Conservation (phyloP, 2,797 vertebrate species). For the Acropternis orthonyx region DNA sequence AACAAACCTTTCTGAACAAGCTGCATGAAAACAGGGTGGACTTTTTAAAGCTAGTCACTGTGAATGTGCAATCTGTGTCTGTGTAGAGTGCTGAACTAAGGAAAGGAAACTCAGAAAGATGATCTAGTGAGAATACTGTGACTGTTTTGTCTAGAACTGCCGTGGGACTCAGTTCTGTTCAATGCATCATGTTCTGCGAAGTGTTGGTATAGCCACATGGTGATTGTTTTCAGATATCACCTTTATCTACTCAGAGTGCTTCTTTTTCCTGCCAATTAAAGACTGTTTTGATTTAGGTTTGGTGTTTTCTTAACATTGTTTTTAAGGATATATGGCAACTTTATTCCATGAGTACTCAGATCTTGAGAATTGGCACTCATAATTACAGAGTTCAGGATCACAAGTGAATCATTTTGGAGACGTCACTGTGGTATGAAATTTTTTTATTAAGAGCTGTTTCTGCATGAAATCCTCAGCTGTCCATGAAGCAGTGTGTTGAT, state of each 20-base stretch:
- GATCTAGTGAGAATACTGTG: not conserved
- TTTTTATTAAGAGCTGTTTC: conserved; percentile 46
- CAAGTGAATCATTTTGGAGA: conserved; percentile 32
- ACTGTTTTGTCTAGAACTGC: not conserved
- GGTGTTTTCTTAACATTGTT: not conserved
- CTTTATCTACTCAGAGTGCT: conserved; percentile 21
- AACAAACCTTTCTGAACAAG: not conserved
- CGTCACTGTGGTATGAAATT: conserved; percentile 17
- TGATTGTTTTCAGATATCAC: not conserved
- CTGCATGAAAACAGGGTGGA: not conserved
- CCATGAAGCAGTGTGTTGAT: conserved; percentile 54
- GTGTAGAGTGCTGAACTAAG: not conserved
- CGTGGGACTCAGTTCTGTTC: not conserved
- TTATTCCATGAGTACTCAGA: not conserved
- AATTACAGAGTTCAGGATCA: conserved; percentile 36
- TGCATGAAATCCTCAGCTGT: not conserved
- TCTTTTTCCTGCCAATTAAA: conserved; percentile 14
- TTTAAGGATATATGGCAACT: not conserved
- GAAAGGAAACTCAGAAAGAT: not conserved
- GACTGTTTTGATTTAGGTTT: not conserved
- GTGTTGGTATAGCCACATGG: not conserved
- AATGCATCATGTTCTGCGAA: not conserved
- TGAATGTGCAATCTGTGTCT: not conserved
- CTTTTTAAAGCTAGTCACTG: not conserved
- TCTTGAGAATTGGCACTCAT: conserved; percentile 11